Conservation (phyloP, 2,888 invertebrate species). For the Chorisops tibialis region DNA sequence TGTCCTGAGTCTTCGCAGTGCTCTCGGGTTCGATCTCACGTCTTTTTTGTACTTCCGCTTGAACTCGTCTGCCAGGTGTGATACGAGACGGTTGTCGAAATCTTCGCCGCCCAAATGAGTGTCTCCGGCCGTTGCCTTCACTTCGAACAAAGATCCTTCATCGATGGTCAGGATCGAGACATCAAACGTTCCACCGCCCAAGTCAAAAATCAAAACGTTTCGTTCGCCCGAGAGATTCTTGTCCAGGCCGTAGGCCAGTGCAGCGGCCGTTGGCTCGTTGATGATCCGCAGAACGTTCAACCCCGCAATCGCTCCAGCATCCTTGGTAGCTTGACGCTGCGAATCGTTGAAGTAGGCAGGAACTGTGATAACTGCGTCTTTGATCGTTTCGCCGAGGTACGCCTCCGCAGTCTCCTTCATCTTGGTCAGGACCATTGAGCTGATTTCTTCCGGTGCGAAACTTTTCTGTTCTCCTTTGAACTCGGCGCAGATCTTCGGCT, state of each 20-base stretch:
- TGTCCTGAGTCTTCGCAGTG: conserved; percentile 77
- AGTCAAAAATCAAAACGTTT: conserved; percentile 71
- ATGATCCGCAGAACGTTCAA: conserved; percentile 85
- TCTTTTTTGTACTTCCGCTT: conserved; percentile 70
- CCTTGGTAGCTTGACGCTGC: conserved; percentile 82
- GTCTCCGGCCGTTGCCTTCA: conserved; percentile 76
- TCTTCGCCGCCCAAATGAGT: conserved; percentile 78
- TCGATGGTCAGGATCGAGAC: conserved; percentile 87
- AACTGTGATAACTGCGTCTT: conserved; percentile 77
- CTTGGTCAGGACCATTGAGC: conserved; percentile 79
- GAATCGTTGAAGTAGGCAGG: conserved; percentile 83
- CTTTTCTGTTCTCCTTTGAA: conserved; percentile 71
- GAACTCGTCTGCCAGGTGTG: conserved; percentile 75
- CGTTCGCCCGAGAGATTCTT: conserved; percentile 71
- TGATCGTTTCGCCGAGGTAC: conserved; percentile 68
- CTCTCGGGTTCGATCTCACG: conserved; percentile 68
- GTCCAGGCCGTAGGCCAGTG: conserved; percentile 79
- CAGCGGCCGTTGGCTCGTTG: conserved; percentile 87
- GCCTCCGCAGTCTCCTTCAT: conserved; percentile 80
- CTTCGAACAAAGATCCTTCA: conserved; percentile 79
- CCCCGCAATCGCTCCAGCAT: conserved; percentile 81
- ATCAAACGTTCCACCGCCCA: conserved; percentile 89
- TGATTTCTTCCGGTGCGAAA: conserved; percentile 80
- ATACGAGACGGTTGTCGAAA: conserved; percentile 76
- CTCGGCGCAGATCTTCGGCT: conserved; percentile 71